Evolutionary conservation across 2,113 vertebrate species (phyloP).

Genomic region (Hippopotamus amphibius): DNA sequence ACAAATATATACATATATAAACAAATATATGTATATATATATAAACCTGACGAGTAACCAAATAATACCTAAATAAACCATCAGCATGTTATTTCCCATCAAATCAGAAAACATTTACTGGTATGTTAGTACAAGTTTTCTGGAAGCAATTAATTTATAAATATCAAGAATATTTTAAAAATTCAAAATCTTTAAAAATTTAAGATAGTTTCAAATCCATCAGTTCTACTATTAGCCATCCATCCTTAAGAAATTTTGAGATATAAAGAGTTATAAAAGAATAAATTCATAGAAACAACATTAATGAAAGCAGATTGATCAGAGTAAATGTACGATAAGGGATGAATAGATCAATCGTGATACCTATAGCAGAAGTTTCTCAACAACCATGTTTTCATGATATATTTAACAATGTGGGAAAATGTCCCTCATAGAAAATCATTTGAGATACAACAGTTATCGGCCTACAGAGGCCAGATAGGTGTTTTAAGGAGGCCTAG

Average conservation of each 20-base stretch:
- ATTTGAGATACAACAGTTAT: neutral
- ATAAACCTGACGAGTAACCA: neutral
- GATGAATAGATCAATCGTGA: neutral
- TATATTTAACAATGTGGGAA: neutral
- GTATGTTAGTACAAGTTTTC: neutral
- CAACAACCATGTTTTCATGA: neutral
- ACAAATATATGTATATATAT: neutral
- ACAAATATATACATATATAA: neutral
- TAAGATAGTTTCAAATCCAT: neutral
- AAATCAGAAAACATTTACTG: neutral
- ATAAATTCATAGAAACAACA: neutral
- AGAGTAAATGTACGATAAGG: neutral
- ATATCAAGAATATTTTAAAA: conserved; percentile 1
- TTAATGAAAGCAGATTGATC: neutral
- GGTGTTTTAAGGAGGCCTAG: neutral
- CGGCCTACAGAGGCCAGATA: neutral
- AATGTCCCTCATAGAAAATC: neutral
- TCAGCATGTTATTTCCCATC: neutral
- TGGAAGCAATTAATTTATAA: neutral
- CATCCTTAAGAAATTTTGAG: neutral
- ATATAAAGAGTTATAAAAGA: neutral
- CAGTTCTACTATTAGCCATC: neutral
- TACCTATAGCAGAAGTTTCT: neutral
- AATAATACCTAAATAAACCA: conserved; percentile 34
- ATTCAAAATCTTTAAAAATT: neutral